phyloP scores from a whole-genome alignment of 1,140 invertebrate genomes.

The Holotrichia oblita region DNA sequence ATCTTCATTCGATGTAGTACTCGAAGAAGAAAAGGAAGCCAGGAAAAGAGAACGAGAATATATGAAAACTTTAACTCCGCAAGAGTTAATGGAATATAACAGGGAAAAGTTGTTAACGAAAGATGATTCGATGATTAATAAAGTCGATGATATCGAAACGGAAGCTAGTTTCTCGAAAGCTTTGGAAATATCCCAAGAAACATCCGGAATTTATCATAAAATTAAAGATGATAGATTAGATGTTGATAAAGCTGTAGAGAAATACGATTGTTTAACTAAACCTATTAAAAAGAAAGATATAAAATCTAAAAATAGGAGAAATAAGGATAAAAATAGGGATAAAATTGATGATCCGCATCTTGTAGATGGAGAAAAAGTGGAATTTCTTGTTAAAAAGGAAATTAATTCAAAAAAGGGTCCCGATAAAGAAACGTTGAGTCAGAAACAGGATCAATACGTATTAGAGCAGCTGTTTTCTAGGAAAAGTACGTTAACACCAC shows the following conservation, averaged over 20 bases:
- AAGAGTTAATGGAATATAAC: slow-evolving; percentile 56
- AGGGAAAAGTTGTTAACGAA: slow-evolving; percentile 50
- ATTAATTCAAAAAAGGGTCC: slow-evolving; percentile 49
- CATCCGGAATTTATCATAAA: slow-evolving; percentile 61
- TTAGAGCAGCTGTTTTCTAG: slow-evolving; percentile 68
- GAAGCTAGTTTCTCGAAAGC: slow-evolving; percentile 65
- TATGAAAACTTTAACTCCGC: slow-evolving; percentile 53
- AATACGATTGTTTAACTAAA: slow-evolving; percentile 43
- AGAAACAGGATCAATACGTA: slow-evolving; percentile 66
- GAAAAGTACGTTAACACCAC: slow-evolving; percentile 51
- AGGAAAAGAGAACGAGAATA: slow-evolving; percentile 60
- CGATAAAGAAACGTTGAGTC: slow-evolving; percentile 34
- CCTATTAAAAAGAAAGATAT: slow-evolving; percentile 41
- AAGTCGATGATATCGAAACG: slow-evolving; percentile 65
- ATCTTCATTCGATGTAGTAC: slow-evolving; percentile 48
- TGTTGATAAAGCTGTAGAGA: slow-evolving; percentile 43
- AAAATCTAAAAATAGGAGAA: too few species aligned
- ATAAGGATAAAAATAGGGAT: slow-evolving; percentile 49
- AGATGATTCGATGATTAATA: slow-evolving; percentile 62
- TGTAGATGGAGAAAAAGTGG: slow-evolving; percentile 58
- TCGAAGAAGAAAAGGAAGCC: slow-evolving; percentile 51
- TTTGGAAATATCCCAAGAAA: slow-evolving; percentile 66
- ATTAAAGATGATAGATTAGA: slow-evolving; percentile 43
- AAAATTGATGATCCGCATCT: slow-evolving; percentile 56
- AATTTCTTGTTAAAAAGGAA: slow-evolving; percentile 57